These are phyloP conservation scores for Armadillidium nasatum DNA, from an alignment of 1,140 invertebrate species.

Conservation along the genomic window DNA sequence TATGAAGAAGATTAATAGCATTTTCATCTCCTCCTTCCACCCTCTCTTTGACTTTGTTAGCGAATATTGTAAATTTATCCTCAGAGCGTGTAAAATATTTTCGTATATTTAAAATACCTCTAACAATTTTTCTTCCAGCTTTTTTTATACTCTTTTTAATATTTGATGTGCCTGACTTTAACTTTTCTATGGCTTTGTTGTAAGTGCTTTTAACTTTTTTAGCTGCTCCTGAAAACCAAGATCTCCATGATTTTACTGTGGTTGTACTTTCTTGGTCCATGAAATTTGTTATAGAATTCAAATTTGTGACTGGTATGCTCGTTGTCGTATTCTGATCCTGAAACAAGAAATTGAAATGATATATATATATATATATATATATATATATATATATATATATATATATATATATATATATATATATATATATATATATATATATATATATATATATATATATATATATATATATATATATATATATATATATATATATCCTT, in stretches of 20 bases:
- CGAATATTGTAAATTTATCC: background rate
- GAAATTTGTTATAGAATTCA: no score
- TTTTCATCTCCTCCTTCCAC: background rate
- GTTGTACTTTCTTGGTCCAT: no score
- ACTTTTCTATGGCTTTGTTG: background rate
- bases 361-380: no score
- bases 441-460: background rate
- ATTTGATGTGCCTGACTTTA: background rate
- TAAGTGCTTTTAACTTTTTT: background rate
- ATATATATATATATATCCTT: background rate
- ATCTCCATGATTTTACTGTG: background rate
- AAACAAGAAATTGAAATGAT: no score
- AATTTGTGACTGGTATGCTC: no score
- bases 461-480: background rate
- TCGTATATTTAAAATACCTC: background rate
- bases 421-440: background rate
- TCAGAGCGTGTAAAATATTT: background rate
- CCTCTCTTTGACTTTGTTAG: background rate
- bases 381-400: constrained; percentile 6
- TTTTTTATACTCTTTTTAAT: background rate
- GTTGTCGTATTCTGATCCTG: no score
- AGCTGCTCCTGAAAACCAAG: background rate
- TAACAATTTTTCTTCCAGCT: background rate
- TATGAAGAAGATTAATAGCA: background rate
- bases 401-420: constrained; percentile 6